Conservation (phyloP, 2,888 invertebrate species). For the Opisthograptis luteolata region DNA sequence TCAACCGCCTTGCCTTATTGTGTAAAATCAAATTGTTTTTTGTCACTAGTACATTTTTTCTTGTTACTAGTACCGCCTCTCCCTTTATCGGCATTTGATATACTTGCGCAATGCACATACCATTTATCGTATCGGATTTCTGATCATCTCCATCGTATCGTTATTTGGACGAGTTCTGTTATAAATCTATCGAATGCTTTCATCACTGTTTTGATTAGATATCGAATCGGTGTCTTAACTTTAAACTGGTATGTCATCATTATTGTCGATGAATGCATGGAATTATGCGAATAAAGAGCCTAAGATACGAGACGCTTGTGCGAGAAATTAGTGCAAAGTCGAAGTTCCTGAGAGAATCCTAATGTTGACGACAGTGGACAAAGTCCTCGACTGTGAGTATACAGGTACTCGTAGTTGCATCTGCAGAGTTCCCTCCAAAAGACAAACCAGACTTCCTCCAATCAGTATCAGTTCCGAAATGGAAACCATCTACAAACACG, state of each 20-base stretch:
- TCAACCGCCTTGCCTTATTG: slow-evolving; percentile 48
- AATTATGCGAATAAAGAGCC: no score
- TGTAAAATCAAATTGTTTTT: slow-evolving; percentile 52
- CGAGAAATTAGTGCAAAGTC: no score
- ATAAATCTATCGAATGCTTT: slow-evolving; percentile 38
- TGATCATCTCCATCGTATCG: slow-evolving; percentile 45
- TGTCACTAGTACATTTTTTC: slow-evolving; percentile 29
- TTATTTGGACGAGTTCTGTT: slow-evolving; percentile 44
- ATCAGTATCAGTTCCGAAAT: no score
- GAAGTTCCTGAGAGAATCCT: no score
- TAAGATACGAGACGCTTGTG: no score
- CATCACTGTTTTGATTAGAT: slow-evolving; percentile 40
- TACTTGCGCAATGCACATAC: slow-evolving; percentile 50
- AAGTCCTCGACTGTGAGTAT: no score
- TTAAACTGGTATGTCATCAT: slow-evolving; percentile 12
- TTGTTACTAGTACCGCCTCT: slow-evolving; percentile 19
- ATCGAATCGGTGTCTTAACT: slow-evolving; percentile 18
- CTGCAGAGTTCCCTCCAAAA: no score
- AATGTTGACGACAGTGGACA: no score
- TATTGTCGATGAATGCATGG: neutral
- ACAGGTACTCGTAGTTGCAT: no score
- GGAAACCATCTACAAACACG: no score
- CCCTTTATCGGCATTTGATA: slow-evolving; percentile 36
- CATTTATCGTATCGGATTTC: slow-evolving; percentile 45
- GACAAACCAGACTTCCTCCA: no score